Evolutionary conservation across 2,113 vertebrate species (phyloP).

Genomic region (Macroglossus sobrinus): DNA sequence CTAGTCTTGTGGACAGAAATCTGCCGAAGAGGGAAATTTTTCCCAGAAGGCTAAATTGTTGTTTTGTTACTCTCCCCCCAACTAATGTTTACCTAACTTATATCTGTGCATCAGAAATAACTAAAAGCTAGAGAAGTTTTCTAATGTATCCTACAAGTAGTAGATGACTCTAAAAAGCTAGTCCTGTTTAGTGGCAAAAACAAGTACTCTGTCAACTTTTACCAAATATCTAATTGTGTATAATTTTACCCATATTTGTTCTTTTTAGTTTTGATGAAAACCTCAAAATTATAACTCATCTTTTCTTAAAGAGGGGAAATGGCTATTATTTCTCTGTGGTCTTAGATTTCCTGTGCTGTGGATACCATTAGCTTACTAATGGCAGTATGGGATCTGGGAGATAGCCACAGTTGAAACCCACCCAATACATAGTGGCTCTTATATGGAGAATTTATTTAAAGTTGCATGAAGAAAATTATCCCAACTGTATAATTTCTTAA

Average conservation of each 20-base stretch:
- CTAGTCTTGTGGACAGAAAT: not conserved
- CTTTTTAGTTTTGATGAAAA: conserved; percentile 17
- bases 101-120: not conserved
- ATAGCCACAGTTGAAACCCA: not conserved
- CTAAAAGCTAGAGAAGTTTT: conserved; percentile 1
- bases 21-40: not conserved
- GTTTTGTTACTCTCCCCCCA: not conserved
- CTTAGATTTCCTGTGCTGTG: not conserved
- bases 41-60: not conserved
- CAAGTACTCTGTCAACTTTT: not conserved
- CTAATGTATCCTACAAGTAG: not conserved
- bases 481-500: not conserved
- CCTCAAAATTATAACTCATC: not conserved
- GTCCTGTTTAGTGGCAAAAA: not conserved
- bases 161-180: not conserved
- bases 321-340: not conserved
- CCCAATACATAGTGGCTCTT: not conserved
- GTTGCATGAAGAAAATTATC: not conserved
- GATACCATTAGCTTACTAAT: not conserved
- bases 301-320: not conserved
- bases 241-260: not conserved
- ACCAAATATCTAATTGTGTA: not conserved
- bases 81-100: not conserved
- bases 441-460: not conserved
- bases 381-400: not conserved